Conservation (phyloP, 2,113 vertebrate species). For the Micromys minutus region DNA sequence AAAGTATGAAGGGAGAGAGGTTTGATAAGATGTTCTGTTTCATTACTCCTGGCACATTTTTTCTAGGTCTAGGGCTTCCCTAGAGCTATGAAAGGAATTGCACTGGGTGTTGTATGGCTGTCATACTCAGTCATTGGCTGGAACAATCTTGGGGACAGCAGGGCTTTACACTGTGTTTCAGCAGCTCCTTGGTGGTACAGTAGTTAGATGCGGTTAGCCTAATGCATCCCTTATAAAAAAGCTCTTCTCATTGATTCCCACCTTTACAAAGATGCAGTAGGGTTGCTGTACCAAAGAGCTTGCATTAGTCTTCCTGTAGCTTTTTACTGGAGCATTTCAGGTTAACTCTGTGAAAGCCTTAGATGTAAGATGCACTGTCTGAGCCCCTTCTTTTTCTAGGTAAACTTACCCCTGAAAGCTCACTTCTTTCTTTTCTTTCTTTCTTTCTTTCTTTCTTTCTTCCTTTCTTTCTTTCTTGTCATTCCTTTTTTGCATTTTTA, state of each 20-base stretch:
- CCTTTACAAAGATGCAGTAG: too few species aligned
- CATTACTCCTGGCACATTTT: background rate
- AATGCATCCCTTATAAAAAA: too few species aligned
- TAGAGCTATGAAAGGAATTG: background rate
- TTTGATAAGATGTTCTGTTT: background rate
- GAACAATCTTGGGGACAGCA: background rate
- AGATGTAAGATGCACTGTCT: background rate
- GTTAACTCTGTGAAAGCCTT: background rate
- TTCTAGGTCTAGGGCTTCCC: background rate
- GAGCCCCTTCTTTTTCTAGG: background rate
- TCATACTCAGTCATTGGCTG: background rate
- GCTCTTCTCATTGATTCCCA: background rate
- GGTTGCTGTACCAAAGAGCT: background rate
- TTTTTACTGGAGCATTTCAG: background rate
- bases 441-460: too few species aligned
- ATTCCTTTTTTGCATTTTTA: too few species aligned
- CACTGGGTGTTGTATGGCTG: background rate
- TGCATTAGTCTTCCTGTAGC: background rate
- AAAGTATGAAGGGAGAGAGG: background rate
- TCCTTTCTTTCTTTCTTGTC: too few species aligned
- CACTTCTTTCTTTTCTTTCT: too few species aligned
- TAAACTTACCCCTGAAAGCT: background rate
- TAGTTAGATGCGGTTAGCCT: background rate
- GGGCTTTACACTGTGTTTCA: background rate
- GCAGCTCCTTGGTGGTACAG: background rate